Evolutionary conservation across 2,113 vertebrate genomes (phyloP).

Genomic region (Poeciliopsis occidentalis): DNA sequence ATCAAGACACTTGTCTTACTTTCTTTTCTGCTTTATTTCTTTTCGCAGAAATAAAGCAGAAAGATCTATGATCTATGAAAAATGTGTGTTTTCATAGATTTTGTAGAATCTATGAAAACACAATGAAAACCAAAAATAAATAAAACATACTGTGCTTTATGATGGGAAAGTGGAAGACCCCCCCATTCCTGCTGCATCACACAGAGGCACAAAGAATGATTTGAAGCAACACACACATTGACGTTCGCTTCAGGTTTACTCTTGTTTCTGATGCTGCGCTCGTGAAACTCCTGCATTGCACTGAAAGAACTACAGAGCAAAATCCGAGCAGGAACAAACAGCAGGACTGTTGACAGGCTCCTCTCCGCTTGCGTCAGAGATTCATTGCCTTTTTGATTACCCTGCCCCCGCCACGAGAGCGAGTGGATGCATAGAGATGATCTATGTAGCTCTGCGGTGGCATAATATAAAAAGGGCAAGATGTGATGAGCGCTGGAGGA

Average conservation of each 20-base stretch:
- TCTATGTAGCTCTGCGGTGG: constrained; percentile 54
- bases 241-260: constrained; percentile 28
- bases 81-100: too few species aligned
- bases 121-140: too few species aligned
- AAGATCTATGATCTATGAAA: too few species aligned
- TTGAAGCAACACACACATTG: constrained; percentile 21
- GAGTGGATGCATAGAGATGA: constrained; percentile 49
- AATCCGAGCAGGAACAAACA: constrained; percentile 30
- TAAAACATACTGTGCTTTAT: constrained; percentile 13
- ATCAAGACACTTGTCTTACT: background rate
- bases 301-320: constrained; percentile 46
- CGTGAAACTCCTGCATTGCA: constrained; percentile 71
- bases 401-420: constrained; percentile 39
- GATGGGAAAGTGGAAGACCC: background rate
- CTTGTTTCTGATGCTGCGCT: constrained; percentile 43
- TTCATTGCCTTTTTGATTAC: constrained; percentile 52
- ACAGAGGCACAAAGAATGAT: constrained; percentile 3
- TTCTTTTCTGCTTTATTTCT: constrained; percentile 14
- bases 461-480: constrained; percentile 27
- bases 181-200: constrained; percentile 11
- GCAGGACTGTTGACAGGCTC: constrained; percentile 41
- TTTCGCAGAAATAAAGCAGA: constrained; percentile 12
- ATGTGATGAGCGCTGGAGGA: constrained; percentile 35
- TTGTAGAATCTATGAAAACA: too few species aligned
- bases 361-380: constrained; percentile 66